phyloP scores from a whole-genome alignment of 2,888 invertebrate genomes.

The Phyllotreta cruciferae region DNA sequence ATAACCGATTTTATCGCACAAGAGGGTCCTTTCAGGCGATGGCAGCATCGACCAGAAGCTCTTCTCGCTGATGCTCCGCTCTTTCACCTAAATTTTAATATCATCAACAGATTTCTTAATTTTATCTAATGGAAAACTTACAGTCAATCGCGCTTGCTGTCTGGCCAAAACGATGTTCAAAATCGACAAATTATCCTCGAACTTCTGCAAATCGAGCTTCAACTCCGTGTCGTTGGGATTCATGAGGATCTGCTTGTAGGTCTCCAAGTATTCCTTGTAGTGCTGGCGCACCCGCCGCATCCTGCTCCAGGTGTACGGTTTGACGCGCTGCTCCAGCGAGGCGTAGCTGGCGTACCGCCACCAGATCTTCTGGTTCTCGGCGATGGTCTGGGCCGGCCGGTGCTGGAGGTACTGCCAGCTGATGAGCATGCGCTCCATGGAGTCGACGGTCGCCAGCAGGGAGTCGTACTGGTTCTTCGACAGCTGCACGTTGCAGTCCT shows the following conservation, averaged over 20 bases:
- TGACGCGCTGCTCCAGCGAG: slow-evolving; percentile 73
- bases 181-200: slow-evolving; percentile 77
- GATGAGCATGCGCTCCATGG: slow-evolving; percentile 70
- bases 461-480: slow-evolving; percentile 76
- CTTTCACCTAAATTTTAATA: slow-evolving; percentile 62
- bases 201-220: slow-evolving; percentile 74
- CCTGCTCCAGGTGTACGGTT: slow-evolving; percentile 77
- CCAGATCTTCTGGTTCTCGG: slow-evolving; percentile 71
- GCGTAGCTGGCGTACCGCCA: slow-evolving; percentile 79
- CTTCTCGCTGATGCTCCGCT: slow-evolving; percentile 69
- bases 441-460: slow-evolving; percentile 64
- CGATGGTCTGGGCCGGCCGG: slow-evolving; percentile 57
- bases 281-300: slow-evolving; percentile 72
- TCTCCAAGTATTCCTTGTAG: slow-evolving; percentile 73
- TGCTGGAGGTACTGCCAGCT: slow-evolving; percentile 65
- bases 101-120: background rate
- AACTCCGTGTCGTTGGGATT: slow-evolving; percentile 78
- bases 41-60: slow-evolving; percentile 59
- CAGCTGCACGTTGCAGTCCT: slow-evolving; percentile 77
- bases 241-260: slow-evolving; percentile 74
- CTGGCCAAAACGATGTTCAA: slow-evolving; percentile 79
- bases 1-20: slow-evolving; percentile 59
- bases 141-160: slow-evolving; percentile 80
- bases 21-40: slow-evolving; percentile 55
- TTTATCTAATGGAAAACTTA: slow-evolving; percentile 51